These are phyloP conservation scores for Blastomussa wellsi DNA, from an alignment of 92 coral and sea anemone species.

Conservation along the genomic window DNA sequence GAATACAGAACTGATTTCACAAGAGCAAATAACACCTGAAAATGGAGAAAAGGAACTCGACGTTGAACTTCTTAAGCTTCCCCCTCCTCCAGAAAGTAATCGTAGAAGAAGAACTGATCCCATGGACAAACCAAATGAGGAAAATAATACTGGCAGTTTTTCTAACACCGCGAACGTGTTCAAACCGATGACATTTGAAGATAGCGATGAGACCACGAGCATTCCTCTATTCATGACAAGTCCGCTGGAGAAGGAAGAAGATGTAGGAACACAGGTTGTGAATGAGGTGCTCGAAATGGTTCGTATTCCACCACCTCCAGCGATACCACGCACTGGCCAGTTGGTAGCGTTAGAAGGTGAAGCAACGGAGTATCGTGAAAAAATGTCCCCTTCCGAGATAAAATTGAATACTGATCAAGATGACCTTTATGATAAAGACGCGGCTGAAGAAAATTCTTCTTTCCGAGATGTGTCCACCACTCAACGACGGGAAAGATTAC, in stretches of 20 bases:
- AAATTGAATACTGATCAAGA: not conserved
- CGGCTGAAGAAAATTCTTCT: not conserved
- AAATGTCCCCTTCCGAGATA: conserved; percentile 15
- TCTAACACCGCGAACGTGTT: not conserved
- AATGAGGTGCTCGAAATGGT: conserved; percentile 34
- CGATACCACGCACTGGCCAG: conserved; percentile 40
- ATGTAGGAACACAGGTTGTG: not conserved
- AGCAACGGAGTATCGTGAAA: not conserved
- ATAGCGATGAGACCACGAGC: not conserved
- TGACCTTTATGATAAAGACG: conserved; percentile 5
- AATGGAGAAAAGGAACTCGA: conserved; percentile 2
- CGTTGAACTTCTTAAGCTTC: conserved; percentile 32
- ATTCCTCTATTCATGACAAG: not conserved
- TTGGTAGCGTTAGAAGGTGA: conserved; percentile 18
- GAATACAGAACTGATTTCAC: not conserved
- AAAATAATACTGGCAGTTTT: not conserved
- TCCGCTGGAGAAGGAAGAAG: not conserved
- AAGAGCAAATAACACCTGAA: not conserved
- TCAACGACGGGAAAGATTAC: conserved; percentile 9
- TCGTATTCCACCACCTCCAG: conserved; percentile 55
- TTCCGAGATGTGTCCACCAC: not conserved
- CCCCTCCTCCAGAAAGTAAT: conserved; percentile 47
- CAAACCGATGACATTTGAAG: not conserved
- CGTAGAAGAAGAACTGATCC: conserved; percentile 18
- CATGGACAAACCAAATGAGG: not conserved